Conservation (phyloP, 2,888 invertebrate species). For the Taenaris catops region DNA sequence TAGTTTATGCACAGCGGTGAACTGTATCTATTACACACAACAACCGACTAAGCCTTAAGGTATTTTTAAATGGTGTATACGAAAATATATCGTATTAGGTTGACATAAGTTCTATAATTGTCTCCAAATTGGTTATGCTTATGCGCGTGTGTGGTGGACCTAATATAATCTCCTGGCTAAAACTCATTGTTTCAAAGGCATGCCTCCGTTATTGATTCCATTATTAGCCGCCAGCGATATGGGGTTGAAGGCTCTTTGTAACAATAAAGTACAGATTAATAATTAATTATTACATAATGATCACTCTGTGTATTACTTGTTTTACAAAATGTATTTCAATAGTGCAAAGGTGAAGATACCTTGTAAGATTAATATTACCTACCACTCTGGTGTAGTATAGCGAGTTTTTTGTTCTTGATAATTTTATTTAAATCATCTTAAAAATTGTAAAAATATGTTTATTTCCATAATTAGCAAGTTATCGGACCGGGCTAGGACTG, state of each 20-base stretch:
- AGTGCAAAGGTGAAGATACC: too few species aligned
- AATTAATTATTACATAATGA: constrained; percentile 14
- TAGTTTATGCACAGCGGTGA: background rate
- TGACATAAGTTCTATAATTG: background rate
- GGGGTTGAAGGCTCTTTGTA: constrained; percentile 19
- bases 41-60: constrained; percentile 2
- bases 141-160: constrained; percentile 8
- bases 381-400: too few species aligned
- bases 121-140: background rate
- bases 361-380: too few species aligned
- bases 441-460: too few species aligned
- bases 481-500: too few species aligned
- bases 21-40: constrained; percentile 6
- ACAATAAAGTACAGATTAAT: constrained; percentile 18
- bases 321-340: too few species aligned
- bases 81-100: background rate
- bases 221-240: constrained; percentile 14
- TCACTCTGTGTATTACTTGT: background rate
- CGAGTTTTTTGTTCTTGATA: too few species aligned
- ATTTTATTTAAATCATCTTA: too few species aligned
- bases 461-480: too few species aligned
- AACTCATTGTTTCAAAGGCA: constrained; percentile 16
- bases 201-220: constrained; percentile 17
- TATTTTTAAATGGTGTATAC: background rate
- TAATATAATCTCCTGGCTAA: constrained; percentile 9